These are phyloP conservation scores for Drosophila neonasuta DNA, from an alignment of 2,888 invertebrate species.

Conservation along the genomic window DNA sequence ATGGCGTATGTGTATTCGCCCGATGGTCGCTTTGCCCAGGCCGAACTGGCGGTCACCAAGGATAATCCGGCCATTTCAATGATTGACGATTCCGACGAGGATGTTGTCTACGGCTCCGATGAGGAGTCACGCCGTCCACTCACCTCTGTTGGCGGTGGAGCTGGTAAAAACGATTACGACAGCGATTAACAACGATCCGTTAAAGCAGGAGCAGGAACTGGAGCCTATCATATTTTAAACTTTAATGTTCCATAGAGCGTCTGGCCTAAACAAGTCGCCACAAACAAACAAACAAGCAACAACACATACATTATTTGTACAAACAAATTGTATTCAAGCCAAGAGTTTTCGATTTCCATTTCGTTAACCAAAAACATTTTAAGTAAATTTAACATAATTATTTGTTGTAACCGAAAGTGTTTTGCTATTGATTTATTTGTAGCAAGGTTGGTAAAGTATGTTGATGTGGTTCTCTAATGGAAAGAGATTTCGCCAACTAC, in stretches of 20 bases:
- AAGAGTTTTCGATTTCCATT: slow-evolving; percentile 44
- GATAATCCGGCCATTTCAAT: slow-evolving; percentile 99
- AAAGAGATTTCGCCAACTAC: no score
- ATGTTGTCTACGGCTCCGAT: slow-evolving; percentile 96
- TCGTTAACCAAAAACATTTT: slow-evolving; percentile 23
- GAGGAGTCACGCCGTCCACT: slow-evolving; percentile 92
- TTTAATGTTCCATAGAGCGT: slow-evolving; percentile 53
- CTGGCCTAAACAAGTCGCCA: slow-evolving; percentile 18
- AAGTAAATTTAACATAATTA: slow-evolving; percentile 37
- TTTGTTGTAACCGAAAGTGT: slow-evolving; percentile 1
- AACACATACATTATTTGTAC: slow-evolving; percentile 36
- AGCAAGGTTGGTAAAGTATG: no score
- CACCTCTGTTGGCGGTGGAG: slow-evolving; percentile 85
- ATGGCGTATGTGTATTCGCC: slow-evolving; percentile 98
- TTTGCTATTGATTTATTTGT: neutral
- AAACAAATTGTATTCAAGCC: slow-evolving; percentile 46
- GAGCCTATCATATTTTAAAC: slow-evolving; percentile 43
- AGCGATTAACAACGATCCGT: slow-evolving; percentile 84
- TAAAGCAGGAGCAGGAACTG: neutral
- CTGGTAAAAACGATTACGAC: slow-evolving; percentile 86
- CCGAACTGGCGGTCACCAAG: slow-evolving; percentile 95
- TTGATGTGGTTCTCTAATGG: no score
- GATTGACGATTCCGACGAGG: slow-evolving; percentile 98
- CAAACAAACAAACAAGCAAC: neutral
- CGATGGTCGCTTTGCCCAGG: slow-evolving; percentile 88